phyloP scores from a whole-genome alignment of 2,888 invertebrate species.

The Acronicta alni region DNA sequence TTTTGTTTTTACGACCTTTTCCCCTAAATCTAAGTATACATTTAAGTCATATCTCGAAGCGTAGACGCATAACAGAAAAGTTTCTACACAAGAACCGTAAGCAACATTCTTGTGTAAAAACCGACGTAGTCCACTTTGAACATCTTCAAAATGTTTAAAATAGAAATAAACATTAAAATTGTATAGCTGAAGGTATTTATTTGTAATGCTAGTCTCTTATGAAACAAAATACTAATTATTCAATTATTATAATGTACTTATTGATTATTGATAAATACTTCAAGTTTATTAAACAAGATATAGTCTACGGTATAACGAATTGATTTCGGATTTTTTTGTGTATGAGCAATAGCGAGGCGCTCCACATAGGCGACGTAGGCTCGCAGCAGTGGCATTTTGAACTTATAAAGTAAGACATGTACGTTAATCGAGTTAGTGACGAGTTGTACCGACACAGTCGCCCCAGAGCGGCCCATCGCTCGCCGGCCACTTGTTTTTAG shows the following conservation, averaged over 20 bases:
- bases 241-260: slow-evolving; percentile 89
- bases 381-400: slow-evolving; percentile 88
- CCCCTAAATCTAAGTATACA: slow-evolving; percentile 88
- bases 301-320: slow-evolving; percentile 88
- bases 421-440: slow-evolving; percentile 82
- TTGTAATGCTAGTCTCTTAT: slow-evolving; percentile 90
- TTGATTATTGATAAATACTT: slow-evolving; percentile 89
- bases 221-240: slow-evolving; percentile 89
- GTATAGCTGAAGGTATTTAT: slow-evolving; percentile 89
- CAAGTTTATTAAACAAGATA: slow-evolving; percentile 88
- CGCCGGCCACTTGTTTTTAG: slow-evolving; percentile 84
- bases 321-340: slow-evolving; percentile 86
- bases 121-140: slow-evolving; percentile 86
- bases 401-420: slow-evolving; percentile 86
- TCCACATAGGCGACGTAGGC: slow-evolving; percentile 83
- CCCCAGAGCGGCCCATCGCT: slow-evolving; percentile 74
- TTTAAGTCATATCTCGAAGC: slow-evolving; percentile 88
- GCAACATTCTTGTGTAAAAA: slow-evolving; percentile 79
- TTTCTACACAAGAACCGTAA: slow-evolving; percentile 78
- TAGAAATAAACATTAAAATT: slow-evolving; percentile 88
- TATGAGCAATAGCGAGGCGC: slow-evolving; percentile 79
- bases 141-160: slow-evolving; percentile 88
- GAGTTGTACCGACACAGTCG: slow-evolving; percentile 72
- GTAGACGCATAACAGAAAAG: slow-evolving; percentile 84
- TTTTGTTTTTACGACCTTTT: slow-evolving; percentile 88